Percentiles rank a stretch among this genome's conserved stretches.
Conservation (phyloP, 2,888 invertebrate genomes). For the Machimus rusticus region DNA sequence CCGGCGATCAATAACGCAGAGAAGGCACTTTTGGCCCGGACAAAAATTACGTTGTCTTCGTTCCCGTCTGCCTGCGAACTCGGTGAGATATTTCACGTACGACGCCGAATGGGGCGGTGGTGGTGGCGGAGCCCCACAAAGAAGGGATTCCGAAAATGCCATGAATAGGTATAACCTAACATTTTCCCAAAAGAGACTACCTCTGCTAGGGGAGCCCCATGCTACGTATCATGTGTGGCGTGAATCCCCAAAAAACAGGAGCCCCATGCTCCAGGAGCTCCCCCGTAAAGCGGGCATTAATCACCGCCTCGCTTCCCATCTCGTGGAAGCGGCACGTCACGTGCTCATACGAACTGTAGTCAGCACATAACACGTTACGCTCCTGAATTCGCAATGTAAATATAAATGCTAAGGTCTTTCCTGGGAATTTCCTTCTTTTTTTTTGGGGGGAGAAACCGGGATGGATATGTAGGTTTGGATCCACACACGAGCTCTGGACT, state of each 20-base stretch:
- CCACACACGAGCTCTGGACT: not conserved
- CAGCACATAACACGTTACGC: not conserved
- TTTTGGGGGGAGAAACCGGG: not conserved
- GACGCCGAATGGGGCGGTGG: not conserved
- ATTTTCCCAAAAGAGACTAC: not conserved
- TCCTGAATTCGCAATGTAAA: not conserved
- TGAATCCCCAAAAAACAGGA: not conserved
- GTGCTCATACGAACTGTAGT: not conserved
- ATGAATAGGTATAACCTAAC: not conserved
- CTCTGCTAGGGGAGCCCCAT: not conserved
- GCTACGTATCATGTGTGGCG: not conserved
- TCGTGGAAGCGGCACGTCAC: not conserved
- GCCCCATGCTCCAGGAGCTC: not conserved
- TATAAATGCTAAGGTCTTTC: not conserved
- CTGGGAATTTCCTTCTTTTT: not conserved
- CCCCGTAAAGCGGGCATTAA: not conserved
- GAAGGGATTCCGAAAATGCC: not conserved
- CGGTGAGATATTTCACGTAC: not conserved
- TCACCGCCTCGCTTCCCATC: not conserved
- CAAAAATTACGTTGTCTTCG: not conserved
- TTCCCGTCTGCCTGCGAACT: not conserved
- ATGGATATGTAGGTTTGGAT: not conserved
- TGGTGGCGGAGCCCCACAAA: not conserved
- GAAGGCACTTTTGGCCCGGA: not conserved
- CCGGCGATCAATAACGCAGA: not conserved